Percentiles rank a stretch among this genome's conserved stretches.
Evolutionary conservation across 2,888 invertebrate species (phyloP).

Genomic region (Tribolium freemani): DNA sequence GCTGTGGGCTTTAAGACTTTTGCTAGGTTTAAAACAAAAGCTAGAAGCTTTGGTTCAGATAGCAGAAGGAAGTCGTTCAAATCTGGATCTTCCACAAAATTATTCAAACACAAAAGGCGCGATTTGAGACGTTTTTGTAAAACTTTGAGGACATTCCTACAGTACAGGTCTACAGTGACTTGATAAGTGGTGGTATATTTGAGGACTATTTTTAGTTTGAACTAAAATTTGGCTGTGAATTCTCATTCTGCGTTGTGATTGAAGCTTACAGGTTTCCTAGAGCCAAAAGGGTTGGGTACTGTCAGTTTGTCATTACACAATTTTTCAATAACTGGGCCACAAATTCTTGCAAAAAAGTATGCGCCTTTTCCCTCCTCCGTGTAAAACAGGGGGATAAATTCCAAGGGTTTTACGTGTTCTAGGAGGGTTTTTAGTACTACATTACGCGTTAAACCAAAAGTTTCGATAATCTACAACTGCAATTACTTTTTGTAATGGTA

Average conservation of each 20-base stretch:
- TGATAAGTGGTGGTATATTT: slow-evolving; percentile 67
- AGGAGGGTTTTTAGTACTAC: slow-evolving; percentile 66
- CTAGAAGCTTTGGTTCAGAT: slow-evolving; percentile 68
- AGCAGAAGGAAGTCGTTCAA: slow-evolving; percentile 66
- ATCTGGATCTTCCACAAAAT: slow-evolving; percentile 67
- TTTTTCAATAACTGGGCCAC: slow-evolving; percentile 68
- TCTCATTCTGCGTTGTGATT: too few species aligned
- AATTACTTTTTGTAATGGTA: not conserved
- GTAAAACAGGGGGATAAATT: slow-evolving; percentile 70
- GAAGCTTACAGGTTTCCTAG: slow-evolving; percentile 4
- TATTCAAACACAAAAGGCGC: slow-evolving; percentile 64
- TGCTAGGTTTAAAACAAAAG: slow-evolving; percentile 66
- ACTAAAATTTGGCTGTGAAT: not conserved
- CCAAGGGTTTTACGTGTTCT: slow-evolving; percentile 67
- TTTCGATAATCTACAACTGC: slow-evolving; percentile 3
- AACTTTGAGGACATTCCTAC: slow-evolving; percentile 60
- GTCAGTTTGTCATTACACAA: slow-evolving; percentile 68
- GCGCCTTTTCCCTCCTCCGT: slow-evolving; percentile 60
- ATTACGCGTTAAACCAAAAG: slow-evolving; percentile 2
- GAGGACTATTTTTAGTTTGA: slow-evolving; percentile 61
- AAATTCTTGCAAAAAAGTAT: slow-evolving; percentile 69
- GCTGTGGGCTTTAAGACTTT: slow-evolving; percentile 55
- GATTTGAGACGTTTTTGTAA: slow-evolving; percentile 65
- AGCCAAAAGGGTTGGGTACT: slow-evolving; percentile 54
- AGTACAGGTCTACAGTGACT: slow-evolving; percentile 67